These are phyloP conservation scores for Micrasema longulum DNA, from an alignment of 1,140 invertebrate species.

Conservation along the genomic window DNA sequence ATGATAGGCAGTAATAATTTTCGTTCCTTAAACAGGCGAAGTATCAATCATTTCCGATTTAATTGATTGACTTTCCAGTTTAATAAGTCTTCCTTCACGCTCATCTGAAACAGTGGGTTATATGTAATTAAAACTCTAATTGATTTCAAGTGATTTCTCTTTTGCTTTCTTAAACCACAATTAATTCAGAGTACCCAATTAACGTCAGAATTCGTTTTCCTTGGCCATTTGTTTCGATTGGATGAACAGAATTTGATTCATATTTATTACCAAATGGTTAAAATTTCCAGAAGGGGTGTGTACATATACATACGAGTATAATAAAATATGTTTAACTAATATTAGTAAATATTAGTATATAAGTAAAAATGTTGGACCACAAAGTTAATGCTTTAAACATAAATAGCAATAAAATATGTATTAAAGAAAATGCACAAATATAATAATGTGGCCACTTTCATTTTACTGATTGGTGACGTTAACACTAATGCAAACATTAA, in stretches of 20 bases:
- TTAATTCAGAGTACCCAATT: conserved; percentile 22
- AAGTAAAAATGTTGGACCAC: no score
- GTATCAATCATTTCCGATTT: conserved; percentile 23
- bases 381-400: no score
- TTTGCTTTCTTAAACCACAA: conserved; percentile 35
- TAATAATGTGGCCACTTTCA: no score
- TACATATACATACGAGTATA: no score
- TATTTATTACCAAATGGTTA: conserved; percentile 16
- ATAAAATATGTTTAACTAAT: no score
- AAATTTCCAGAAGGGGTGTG: no score
- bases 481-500: no score
- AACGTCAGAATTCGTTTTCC: conserved; percentile 10
- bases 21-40: conserved; percentile 2
- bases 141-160: conserved; percentile 37
- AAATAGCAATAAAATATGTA: no score
- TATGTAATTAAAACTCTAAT: conserved; percentile 37
- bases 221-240: conserved; percentile 21
- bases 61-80: conserved; percentile 35
- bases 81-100: conserved; percentile 22
- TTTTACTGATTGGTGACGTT: no score
- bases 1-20: background rate
- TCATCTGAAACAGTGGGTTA: conserved; percentile 18
- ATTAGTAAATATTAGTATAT: no score
- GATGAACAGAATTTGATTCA: conserved; percentile 3
- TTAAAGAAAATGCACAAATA: no score